These are phyloP conservation scores for Bombyx mandarina DNA, from an alignment of 1,140 invertebrate species.

Conservation along the genomic window DNA sequence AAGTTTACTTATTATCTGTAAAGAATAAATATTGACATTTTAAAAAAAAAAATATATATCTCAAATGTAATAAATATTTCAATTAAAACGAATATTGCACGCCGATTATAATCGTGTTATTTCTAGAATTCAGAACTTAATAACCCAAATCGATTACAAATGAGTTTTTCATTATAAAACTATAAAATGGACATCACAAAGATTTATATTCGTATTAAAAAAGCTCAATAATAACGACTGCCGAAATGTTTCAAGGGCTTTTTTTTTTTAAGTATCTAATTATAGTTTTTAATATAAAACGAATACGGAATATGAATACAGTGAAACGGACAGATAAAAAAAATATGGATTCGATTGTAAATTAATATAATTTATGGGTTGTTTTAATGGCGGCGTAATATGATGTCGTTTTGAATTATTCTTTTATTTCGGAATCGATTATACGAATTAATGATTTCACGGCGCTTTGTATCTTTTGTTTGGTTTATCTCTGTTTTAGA, in stretches of 20 bases:
- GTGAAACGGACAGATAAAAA: constrained; percentile 44
- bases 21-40: no score
- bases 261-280: constrained; percentile 56
- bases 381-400: constrained; percentile 49
- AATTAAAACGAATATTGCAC: no score
- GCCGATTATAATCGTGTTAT: no score
- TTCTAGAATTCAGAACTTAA: no score
- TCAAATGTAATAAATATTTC: no score
- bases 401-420: constrained; percentile 22
- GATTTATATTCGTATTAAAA: constrained; percentile 42
- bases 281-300: constrained; percentile 56
- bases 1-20: no score
- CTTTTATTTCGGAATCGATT: no score
- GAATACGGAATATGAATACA: constrained; percentile 45
- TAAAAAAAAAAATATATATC: no score
- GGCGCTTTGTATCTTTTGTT: no score
- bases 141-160: no score
- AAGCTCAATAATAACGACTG: constrained; percentile 31
- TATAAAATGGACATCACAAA: constrained; percentile 32
- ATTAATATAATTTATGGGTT: constrained; percentile 55
- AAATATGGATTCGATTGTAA: constrained; percentile 46
- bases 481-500: no score
- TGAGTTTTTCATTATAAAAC: constrained; percentile 25
- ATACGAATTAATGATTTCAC: no score
- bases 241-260: constrained; percentile 33